Conservation (phyloP, 2,888 invertebrate genomes). For the Beris chalybata region DNA sequence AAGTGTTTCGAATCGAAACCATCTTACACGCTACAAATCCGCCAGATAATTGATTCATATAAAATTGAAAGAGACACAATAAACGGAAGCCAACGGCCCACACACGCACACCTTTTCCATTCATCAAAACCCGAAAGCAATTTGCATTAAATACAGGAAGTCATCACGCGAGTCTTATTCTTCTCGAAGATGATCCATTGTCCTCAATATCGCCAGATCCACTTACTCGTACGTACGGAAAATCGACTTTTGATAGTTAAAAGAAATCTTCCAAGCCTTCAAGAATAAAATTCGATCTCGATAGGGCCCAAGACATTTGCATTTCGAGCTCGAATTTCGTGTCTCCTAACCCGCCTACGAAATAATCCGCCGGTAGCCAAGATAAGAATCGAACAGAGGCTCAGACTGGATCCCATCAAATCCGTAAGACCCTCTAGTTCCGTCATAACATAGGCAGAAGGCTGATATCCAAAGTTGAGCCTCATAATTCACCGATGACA, state of each 20-base stretch:
- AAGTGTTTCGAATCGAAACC: too few species aligned
- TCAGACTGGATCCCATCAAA: slow-evolving; percentile 24
- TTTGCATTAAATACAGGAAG: slow-evolving; percentile 32
- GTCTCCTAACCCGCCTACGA: slow-evolving; percentile 20
- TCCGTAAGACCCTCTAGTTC: slow-evolving; percentile 19
- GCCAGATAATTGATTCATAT: slow-evolving; percentile 20
- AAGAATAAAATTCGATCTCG: slow-evolving; percentile 22
- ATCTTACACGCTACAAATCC: background rate
- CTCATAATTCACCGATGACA: slow-evolving; percentile 30
- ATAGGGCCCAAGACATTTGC: slow-evolving; percentile 14
- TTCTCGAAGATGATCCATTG: slow-evolving; percentile 26
- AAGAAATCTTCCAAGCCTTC: slow-evolving; percentile 26
- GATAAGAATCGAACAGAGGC: slow-evolving; percentile 27
- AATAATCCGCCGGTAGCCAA: slow-evolving; percentile 25
- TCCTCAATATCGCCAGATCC: slow-evolving; percentile 13
- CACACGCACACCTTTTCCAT: slow-evolving; percentile 18
- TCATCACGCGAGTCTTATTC: slow-evolving; percentile 26
- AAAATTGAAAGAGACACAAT: slow-evolving; percentile 12
- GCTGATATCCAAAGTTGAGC: background rate
- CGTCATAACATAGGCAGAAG: slow-evolving; percentile 18
- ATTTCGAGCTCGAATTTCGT: slow-evolving; percentile 21
- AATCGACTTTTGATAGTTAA: background rate
- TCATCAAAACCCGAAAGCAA: slow-evolving; percentile 11
- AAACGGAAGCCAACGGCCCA: slow-evolving; percentile 26
- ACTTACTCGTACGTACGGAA: too few species aligned